Evolutionary conservation across 2,888 invertebrate species (phyloP), one percentile per base, ranked within the genome.

Genomic region (Drosophila aldrichi): DNA sequence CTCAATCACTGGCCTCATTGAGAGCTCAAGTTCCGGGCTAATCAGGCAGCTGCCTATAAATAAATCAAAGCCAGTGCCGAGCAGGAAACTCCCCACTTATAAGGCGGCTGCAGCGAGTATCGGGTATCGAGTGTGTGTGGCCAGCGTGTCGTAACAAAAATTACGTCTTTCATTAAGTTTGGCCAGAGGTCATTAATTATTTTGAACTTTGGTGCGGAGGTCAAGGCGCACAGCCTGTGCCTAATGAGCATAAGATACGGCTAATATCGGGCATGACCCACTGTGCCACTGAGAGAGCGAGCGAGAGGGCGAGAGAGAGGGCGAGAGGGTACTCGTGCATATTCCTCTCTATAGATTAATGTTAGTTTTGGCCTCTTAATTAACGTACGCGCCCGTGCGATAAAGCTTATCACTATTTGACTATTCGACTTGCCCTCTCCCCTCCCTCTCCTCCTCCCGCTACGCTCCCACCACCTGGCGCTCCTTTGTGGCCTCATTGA

Each of bases 101-200:
- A 74, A 74, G 62, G 57, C 55, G 32, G 29, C 5, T 16, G n/a
- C 36, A 38, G 1, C 29, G 29, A 3, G 32, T 22, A 32, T 40
- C 38, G 29, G 10, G 32, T 22, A 32, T 40, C 38, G 51, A 48
- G 38, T 48, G 62, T 54, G 49, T 54, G 49, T 48, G 34, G 51
- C 18, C 20, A 2, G 48, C 25, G 46, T 16, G 22, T 22, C 8
- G n/a, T 43, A 69, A 38, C 71, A 73, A 77, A 88, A 88, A 90
- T 90, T 88, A 87, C 88, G 81, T 81, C 86, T 90, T 91, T 92
- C 90, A 92, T 91, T 92, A 91, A 90, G 82, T 87, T 83, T 88
- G 74, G 71, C 74, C 79, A 71, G 65, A 85, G 91, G 92, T 91
- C 92, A 91, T 91, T 91, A 92, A 91, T 91, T 91, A 91, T 85